Evolutionary conservation across 1,140 invertebrate species (phyloP).

Genomic region (Chironomus tepperi): DNA sequence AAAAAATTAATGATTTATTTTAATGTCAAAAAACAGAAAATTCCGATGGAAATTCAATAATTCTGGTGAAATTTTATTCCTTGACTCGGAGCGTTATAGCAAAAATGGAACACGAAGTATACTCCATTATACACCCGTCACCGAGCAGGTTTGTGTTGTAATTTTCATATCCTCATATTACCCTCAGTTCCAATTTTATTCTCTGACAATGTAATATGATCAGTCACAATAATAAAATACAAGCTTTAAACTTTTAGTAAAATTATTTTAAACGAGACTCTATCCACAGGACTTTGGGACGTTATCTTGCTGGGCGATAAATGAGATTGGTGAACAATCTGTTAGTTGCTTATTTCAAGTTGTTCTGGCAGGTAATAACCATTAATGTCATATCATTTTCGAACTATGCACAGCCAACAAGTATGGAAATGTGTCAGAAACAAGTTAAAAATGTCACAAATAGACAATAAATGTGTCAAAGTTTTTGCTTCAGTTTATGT

Average conservation of each 20-base stretch:
- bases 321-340: conserved; percentile 62
- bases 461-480: no score
- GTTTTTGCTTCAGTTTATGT: no score
- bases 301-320: conserved; percentile 66
- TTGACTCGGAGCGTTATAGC: conserved; percentile 60
- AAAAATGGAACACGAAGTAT: conserved; percentile 57
- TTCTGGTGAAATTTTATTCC: conserved; percentile 71
- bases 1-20: conserved; percentile 27
- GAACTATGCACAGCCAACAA: not conserved
- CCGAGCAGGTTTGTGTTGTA: conserved; percentile 43
- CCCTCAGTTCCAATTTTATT: not conserved
- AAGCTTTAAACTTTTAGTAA: not conserved
- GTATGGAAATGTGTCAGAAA: no score
- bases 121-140: conserved; percentile 60
- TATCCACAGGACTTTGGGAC: conserved; percentile 56
- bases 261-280: conserved; percentile 28
- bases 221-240: conserved; percentile 10
- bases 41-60: conserved; percentile 91
- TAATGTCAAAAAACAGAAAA: no score
- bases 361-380: conserved; percentile 49
- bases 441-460: no score
- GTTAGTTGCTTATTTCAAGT: conserved; percentile 73
- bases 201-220: conserved; percentile 1
- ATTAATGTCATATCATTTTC: conserved; percentile 18
- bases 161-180: not conserved